These are phyloP conservation scores for Achatina immaculata DNA, from an alignment of 1,140 invertebrate species.

Conservation along the genomic window DNA sequence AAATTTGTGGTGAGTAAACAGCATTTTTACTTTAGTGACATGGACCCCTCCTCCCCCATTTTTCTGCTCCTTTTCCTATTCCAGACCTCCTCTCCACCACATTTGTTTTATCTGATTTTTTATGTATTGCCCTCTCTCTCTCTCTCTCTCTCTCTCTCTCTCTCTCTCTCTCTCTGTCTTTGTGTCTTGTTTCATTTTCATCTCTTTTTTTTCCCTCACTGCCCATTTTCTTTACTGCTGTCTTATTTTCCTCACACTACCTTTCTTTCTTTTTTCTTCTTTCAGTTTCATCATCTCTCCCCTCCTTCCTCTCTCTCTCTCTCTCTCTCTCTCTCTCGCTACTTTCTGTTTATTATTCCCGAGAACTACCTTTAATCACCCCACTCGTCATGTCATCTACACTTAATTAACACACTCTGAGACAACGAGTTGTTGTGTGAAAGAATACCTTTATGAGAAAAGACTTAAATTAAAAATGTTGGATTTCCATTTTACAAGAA, in stretches of 20 bases:
- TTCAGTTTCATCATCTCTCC: neutral
- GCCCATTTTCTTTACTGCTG: neutral
- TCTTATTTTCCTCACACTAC: neutral
- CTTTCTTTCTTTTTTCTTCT: neutral
- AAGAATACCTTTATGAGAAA: no score
- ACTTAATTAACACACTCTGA: no score
- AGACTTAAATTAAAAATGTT: no score
- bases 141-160: neutral
- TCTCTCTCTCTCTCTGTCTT: neutral
- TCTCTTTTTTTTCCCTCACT: neutral
- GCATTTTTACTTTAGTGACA: no score
- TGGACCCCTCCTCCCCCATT: no score
- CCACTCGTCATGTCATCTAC: no score
- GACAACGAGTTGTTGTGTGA: no score
- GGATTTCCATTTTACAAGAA: no score
- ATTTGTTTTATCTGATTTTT: neutral
- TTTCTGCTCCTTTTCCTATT: no score
- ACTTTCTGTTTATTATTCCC: neutral
- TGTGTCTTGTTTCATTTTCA: neutral
- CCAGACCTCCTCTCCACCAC: no score
- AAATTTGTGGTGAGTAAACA: no score
- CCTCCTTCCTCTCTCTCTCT: slow-evolving; percentile 10
- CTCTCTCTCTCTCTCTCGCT: slow-evolving; percentile 7
- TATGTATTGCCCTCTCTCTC: neutral
- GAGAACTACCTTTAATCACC: no score